A percentile compares a stretch with the other conserved stretches of the same genome.
phyloP scores from a whole-genome alignment of 2,888 invertebrate species.

The Criorhina ranunculi region DNA sequence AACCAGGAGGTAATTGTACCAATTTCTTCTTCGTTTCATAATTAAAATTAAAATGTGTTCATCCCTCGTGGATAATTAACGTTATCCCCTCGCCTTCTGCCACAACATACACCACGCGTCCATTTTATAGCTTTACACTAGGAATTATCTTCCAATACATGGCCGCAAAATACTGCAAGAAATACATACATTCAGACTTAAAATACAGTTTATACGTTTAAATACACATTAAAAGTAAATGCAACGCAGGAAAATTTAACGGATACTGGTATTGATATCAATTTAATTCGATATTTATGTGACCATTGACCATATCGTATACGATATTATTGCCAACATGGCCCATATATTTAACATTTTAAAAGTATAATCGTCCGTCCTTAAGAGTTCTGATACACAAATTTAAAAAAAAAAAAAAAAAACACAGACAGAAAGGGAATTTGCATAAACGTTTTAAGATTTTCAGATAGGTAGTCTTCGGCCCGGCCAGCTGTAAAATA shows the following conservation, averaged over 20 bases:
- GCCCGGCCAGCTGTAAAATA: constrained; percentile 41
- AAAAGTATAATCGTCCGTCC: constrained; percentile 45
- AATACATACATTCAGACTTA: background rate
- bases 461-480: constrained; percentile 1
- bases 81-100: constrained; percentile 24
- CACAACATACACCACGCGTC: constrained; percentile 54
- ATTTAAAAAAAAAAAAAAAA: constrained; percentile 4
- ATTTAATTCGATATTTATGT: constrained; percentile 65
- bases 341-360: constrained; percentile 67
- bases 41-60: constrained; percentile 76
- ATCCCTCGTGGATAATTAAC: constrained; percentile 74
- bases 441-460: constrained; percentile 57
- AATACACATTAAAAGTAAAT: constrained; percentile 66
- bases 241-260: constrained; percentile 48
- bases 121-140: constrained; percentile 56
- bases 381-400: constrained; percentile 32
- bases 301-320: constrained; percentile 58
- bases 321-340: constrained; percentile 57
- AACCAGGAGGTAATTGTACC: constrained; percentile 37
- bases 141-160: constrained; percentile 6
- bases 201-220: constrained; percentile 48
- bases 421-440: constrained; percentile 22
- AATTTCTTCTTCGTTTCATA: constrained; percentile 66
- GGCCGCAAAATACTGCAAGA: background rate
- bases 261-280: constrained; percentile 54